Evolutionary conservation across 2,888 invertebrate species (phyloP).

Genomic region (Mythimna albipuncta): DNA sequence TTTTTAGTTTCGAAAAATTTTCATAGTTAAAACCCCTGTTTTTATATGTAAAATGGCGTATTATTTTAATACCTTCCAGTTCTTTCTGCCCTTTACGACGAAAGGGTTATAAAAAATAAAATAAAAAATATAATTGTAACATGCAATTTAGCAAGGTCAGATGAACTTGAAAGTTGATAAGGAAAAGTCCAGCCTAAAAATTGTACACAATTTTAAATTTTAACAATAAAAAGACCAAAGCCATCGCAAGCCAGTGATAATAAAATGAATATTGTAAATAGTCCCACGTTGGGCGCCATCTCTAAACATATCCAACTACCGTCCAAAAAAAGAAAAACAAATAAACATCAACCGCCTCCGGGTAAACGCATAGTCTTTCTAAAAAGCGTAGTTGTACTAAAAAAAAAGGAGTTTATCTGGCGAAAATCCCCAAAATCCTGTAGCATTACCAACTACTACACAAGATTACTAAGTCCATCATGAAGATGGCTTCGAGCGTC

Average conservation of each 20-base stretch:
- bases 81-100: conserved; percentile 32
- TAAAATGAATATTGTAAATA: neutral
- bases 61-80: conserved; percentile 46
- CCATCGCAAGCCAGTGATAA: neutral
- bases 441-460: conserved; percentile 68
- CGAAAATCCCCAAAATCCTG: conserved; percentile 62
- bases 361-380: conserved; percentile 40
- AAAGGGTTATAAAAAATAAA: conserved; percentile 29
- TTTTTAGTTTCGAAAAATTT: conserved; percentile 37
- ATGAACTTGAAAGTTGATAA: conserved; percentile 13
- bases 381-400: conserved; percentile 53
- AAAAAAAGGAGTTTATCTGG: conserved; percentile 67
- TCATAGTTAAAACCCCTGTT: conserved; percentile 6
- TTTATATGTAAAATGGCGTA: conserved; percentile 37
- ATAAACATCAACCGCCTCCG: conserved; percentile 19
- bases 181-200: neutral
- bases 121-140: conserved; percentile 21
- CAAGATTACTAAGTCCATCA: conserved; percentile 78
- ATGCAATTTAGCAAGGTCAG: conserved; percentile 2
- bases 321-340: conserved; percentile 13
- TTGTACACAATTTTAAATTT: neutral
- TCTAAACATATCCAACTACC: conserved; percentile 25
- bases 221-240: neutral
- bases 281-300: conserved; percentile 49
- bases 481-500: conserved; percentile 69